Conservation (phyloP, 2,797 vertebrate genomes). For the Rhynchonycteris naso region DNA sequence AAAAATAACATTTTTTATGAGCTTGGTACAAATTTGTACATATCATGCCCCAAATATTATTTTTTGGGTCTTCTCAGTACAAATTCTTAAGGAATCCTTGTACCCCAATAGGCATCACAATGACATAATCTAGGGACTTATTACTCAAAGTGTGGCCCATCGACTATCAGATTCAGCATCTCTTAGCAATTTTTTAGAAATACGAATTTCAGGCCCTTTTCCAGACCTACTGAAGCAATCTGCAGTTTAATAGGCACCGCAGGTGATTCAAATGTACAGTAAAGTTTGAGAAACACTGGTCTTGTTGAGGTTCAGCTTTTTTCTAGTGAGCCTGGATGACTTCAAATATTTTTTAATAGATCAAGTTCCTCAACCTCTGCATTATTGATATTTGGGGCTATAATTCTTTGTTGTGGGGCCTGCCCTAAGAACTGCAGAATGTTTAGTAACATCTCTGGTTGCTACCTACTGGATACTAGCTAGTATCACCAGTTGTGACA, state of each 20-base stretch:
- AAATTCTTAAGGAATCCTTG: conserved; percentile 12
- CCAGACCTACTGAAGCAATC: neutral
- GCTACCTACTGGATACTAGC: neutral
- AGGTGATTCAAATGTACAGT: neutral
- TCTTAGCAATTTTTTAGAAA: neutral
- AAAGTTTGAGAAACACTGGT: conserved; percentile 18
- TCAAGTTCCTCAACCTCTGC: neutral
- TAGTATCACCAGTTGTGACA: neutral
- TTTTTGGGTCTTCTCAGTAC: neutral
- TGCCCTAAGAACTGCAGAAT: neutral
- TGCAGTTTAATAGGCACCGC: neutral
- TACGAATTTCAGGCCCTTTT: neutral
- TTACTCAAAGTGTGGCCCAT: neutral
- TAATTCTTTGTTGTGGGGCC: neutral
- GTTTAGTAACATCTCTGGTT: neutral
- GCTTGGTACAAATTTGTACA: neutral
- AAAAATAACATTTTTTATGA: conserved; percentile 41
- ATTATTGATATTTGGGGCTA: neutral
- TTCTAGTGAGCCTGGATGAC: neutral
- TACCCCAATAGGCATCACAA: neutral
- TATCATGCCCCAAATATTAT: neutral
- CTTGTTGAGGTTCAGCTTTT: neutral
- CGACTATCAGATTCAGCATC: neutral
- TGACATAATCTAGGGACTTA: neutral
- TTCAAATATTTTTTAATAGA: conserved; percentile 26